phyloP scores from a whole-genome alignment of 2,113 vertebrate species.

The Telmatochromis sp. region DNA sequence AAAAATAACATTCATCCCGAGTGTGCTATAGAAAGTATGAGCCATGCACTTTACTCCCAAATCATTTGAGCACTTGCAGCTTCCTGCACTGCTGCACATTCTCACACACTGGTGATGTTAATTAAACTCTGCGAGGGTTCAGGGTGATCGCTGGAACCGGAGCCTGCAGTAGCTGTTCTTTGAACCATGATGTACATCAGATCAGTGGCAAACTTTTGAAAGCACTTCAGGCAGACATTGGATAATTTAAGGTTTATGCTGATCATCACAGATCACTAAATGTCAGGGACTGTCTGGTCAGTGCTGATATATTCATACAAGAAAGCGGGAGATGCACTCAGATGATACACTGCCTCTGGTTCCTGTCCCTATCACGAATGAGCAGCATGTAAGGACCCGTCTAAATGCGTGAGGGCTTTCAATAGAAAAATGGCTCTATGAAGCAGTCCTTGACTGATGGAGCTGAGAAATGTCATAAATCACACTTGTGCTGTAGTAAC shows the following conservation, averaged over 20 bases:
- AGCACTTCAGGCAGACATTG: constrained; percentile 31
- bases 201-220: constrained; percentile 19
- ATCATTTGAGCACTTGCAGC: neutral
- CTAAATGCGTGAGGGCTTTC: neutral
- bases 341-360: constrained; percentile 27
- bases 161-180: neutral
- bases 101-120: neutral
- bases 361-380: constrained; percentile 7
- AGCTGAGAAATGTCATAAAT: constrained; percentile 21
- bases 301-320: constrained; percentile 40
- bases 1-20: neutral
- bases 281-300: constrained; percentile 38
- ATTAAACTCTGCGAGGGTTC: neutral
- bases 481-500: neutral
- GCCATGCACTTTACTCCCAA: neutral
- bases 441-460: neutral
- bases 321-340: constrained; percentile 10
- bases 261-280: constrained; percentile 49
- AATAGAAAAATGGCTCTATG: neutral
- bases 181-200: constrained; percentile 1
- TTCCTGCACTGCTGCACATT: neutral
- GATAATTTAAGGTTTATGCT: constrained; percentile 42
- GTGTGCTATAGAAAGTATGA: neutral
- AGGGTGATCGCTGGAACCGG: neutral
- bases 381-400: constrained; percentile 6